Conservation (phyloP, 23 tunicate species). For the Trididemnum nubilum region DNA sequence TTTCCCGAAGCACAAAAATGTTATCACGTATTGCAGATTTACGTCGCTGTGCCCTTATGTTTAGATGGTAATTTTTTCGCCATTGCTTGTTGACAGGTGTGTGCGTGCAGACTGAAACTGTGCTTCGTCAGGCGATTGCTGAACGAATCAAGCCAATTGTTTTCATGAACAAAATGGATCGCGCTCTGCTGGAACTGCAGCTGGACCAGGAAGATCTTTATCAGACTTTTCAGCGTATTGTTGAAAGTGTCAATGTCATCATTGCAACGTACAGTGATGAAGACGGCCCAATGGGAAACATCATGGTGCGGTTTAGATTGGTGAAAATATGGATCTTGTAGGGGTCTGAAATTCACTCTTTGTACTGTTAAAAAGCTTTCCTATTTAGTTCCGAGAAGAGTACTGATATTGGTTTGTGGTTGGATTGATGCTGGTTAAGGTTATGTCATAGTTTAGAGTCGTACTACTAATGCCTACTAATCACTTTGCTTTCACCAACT, state of each 20-base stretch:
- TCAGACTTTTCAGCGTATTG: slow-evolving; percentile 91
- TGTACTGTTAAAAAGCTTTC: no score
- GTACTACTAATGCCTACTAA: no score
- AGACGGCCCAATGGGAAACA: slow-evolving; percentile 84
- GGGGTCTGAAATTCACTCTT: no score
- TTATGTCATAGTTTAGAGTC: neutral
- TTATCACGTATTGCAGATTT: no score
- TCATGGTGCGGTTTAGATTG: slow-evolving; percentile 51
- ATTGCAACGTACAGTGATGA: slow-evolving; percentile 88
- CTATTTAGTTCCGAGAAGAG: no score
- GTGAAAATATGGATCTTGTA: neutral
- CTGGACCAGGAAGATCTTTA: slow-evolving; percentile 84
- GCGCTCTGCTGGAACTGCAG: slow-evolving; percentile 92
- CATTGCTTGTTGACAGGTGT: slow-evolving; percentile 87
- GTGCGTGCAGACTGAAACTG: slow-evolving; percentile 98
- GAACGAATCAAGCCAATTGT: slow-evolving; percentile 95
- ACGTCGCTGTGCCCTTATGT: no score
- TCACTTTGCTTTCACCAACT: no score
- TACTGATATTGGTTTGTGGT: no score
- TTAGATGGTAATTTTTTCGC: no score
- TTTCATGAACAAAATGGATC: slow-evolving; percentile 99
- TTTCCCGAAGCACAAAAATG: no score
- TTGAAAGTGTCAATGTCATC: slow-evolving; percentile 96
- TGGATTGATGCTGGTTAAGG: no score
- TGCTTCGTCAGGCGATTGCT: slow-evolving; percentile 93